Conservation (phyloP, 2,888 invertebrate species). For the Podabrus alpinus region DNA sequence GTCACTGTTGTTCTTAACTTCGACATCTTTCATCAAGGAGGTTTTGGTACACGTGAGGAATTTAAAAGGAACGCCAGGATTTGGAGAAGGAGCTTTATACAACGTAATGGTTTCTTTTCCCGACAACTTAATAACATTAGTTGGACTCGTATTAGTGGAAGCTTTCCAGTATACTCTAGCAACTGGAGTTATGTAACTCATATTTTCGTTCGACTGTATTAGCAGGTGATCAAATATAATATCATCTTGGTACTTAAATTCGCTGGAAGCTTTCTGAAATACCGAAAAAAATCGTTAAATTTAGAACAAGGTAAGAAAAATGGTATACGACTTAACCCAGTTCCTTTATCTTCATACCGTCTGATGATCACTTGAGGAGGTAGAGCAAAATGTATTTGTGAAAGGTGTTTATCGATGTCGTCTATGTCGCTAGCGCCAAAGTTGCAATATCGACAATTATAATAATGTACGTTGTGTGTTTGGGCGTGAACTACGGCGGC, state of each 20-base stretch:
- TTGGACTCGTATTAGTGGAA: neutral
- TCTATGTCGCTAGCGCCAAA: slow-evolving; percentile 50
- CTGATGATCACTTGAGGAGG: slow-evolving; percentile 50
- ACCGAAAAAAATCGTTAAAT: neutral
- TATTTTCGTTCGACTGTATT: neutral
- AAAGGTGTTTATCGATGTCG: slow-evolving; percentile 58
- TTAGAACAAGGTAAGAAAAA: neutral
- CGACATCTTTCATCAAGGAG: neutral
- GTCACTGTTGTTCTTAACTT: neutral
- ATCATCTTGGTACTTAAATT: neutral
- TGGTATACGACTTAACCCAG: slow-evolving; percentile 25
- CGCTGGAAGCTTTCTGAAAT: neutral
- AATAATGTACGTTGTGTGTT: slow-evolving; percentile 56
- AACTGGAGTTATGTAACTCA: neutral
- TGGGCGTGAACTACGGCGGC: slow-evolving; percentile 14
- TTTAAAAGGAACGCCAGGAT: neutral
- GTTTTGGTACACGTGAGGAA: neutral
- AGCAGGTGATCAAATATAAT: neutral
- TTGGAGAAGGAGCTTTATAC: neutral
- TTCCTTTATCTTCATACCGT: slow-evolving; percentile 7
- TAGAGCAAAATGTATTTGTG: slow-evolving; percentile 53
- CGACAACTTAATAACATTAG: neutral
- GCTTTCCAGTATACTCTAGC: neutral
- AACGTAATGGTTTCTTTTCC: slow-evolving; percentile 1
- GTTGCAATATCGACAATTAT: slow-evolving; percentile 59